Base-by-base conservation (phyloP, 2,113 vertebrate species). In the Cyprinus carpio region DNA sequence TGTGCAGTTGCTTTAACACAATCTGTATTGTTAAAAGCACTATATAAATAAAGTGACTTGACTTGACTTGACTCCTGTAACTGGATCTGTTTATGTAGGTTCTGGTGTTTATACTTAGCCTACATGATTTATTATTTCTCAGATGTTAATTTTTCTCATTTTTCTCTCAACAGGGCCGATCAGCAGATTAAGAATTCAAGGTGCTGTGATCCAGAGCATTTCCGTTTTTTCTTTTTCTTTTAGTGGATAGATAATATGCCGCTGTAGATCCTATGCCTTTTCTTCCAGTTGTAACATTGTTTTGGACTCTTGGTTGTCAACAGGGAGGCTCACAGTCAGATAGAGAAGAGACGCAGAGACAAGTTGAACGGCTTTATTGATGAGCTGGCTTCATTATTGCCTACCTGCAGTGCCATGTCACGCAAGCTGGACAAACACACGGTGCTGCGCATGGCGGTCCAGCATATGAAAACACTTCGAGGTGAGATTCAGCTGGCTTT, bases 311-410 rank as follows among this genome's bases (percentile, higher is more conserved):
- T 58, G 51, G 8, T 18, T 43, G 23, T 81, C 27, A 27, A 3
- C 93, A 99, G 98, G 93, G 98, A 99, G 90, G 98, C 98, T 89
- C 97, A 99, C 83, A 99, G 98, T 86, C 98, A 99, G 91, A 99
- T 99, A 12, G 98, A 99, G 93, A 99, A 99, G 92, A 92, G 98
- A 16, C 96, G 98, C 9, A 92, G 98, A 89, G 98, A 99, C 90
- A 99, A 99, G 92, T 99, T 99, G 98, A 99, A 99, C 94, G 98
- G 98, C 84, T 99, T 98, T 87, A 99, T 99, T 9, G 98, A 99
- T 1, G 98, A 99, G 84, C 93, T 99, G 92, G 98, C 97, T 4
- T 98, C 97, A 2, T 91, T 99, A 92, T 97, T 99, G 82, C 97
- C 98, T 67, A 99, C 97, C 0, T 99, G 98, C 87, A 99, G 97